These are phyloP conservation scores for Bucco capensis DNA, from an alignment of 2,113 vertebrate species.

Conservation along the genomic window DNA sequence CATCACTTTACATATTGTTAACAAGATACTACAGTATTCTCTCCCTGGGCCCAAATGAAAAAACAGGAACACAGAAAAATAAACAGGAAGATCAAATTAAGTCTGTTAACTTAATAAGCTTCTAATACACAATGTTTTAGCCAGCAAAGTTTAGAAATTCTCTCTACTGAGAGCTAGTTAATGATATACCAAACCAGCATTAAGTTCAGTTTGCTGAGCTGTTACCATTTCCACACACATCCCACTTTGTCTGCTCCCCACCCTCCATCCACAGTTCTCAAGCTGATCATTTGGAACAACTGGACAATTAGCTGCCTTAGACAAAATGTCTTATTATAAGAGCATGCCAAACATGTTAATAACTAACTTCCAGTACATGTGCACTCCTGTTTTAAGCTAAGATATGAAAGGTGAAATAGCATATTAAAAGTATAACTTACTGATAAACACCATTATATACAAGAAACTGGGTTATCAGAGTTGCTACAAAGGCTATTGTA, in stretches of 20 bases:
- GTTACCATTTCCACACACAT: background rate
- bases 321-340: background rate
- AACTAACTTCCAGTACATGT: background rate
- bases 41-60: background rate
- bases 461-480: conserved; percentile 81
- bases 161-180: background rate
- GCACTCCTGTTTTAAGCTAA: background rate
- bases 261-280: background rate
- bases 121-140: background rate
- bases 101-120: background rate
- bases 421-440: conserved; percentile 63
- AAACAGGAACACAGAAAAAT: background rate
- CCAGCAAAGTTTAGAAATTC: background rate
- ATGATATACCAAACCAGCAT: background rate
- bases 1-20: background rate
- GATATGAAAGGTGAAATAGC: background rate
- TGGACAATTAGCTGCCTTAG: background rate
- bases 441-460: conserved; percentile 85
- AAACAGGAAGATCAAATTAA: background rate
- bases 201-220: background rate
- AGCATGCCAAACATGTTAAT: background rate
- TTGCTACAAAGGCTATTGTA: conserved; percentile 82
- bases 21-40: background rate
- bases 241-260: background rate
- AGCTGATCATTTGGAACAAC: background rate